phyloP scores from a whole-genome alignment of 2,888 invertebrate genomes.

The Apamea anceps region DNA sequence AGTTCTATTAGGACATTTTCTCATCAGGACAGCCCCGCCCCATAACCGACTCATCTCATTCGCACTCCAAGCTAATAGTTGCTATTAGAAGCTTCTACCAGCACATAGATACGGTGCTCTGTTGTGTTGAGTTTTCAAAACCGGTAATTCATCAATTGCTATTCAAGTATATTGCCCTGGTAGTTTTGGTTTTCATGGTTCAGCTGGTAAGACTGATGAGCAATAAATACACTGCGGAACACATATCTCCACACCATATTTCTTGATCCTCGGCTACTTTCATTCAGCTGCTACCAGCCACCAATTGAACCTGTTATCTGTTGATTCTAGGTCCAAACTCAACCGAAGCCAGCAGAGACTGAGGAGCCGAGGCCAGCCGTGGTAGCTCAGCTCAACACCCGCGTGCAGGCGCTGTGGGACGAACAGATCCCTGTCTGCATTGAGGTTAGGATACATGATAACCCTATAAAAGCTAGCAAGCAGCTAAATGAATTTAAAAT shows the following conservation, averaged over 20 bases:
- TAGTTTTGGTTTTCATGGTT: neutral
- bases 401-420: slow-evolving; percentile 91
- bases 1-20: neutral
- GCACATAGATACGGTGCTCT: neutral
- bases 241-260: neutral
- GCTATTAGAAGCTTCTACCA: neutral
- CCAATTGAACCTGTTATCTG: neutral
- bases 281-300: neutral
- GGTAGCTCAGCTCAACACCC: slow-evolving; percentile 81
- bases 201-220: neutral
- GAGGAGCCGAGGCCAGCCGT: slow-evolving; percentile 77
- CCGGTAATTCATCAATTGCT: neutral
- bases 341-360: slow-evolving; percentile 77
- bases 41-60: neutral
- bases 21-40: neutral
- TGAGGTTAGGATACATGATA: slow-evolving; percentile 86
- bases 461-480: neutral
- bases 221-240: neutral
- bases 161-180: neutral
- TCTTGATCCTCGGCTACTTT: neutral
- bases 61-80: neutral
- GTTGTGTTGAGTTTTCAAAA: neutral
- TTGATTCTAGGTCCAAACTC: slow-evolving; percentile 80
- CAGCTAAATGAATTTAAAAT: neutral
- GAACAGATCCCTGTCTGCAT: slow-evolving; percentile 94